phyloP scores from a whole-genome alignment of 2,888 invertebrate species.

The Lepetodrilus schrolli region DNA sequence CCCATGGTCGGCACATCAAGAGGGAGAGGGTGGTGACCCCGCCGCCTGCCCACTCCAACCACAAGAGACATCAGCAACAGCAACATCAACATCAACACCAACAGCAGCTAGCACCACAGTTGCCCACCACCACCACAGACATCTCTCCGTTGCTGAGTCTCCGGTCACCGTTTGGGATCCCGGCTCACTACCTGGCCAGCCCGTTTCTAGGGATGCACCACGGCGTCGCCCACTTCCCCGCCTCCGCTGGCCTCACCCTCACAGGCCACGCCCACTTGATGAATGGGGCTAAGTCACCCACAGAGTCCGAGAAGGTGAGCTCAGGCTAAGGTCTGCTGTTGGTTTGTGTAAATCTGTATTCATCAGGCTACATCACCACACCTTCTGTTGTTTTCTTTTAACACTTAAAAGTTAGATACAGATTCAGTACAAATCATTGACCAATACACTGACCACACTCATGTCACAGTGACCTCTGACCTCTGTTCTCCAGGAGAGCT shows the following conservation, averaged over 20 bases:
- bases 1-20: constrained; percentile 33
- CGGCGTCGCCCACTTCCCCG: constrained; percentile 50
- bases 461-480: no score
- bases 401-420: no score
- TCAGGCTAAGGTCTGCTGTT: no score
- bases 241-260: constrained; percentile 56
- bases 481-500: constrained; percentile 65
- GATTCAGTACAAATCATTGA: no score
- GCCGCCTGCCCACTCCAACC: constrained; percentile 68
- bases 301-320: constrained; percentile 62
- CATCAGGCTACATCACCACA: no score
- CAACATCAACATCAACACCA: constrained; percentile 28
- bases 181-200: constrained; percentile 60
- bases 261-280: constrained; percentile 52
- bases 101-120: constrained; percentile 11
- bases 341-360: no score
- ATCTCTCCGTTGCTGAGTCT: constrained; percentile 46
- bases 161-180: constrained; percentile 59
- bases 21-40: constrained; percentile 51
- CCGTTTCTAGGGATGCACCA: constrained; percentile 62
- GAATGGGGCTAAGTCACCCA: constrained; percentile 59
- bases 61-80: constrained; percentile 41
- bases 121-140: constrained; percentile 36
- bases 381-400: no score
- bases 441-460: no score